Evolutionary conservation across 1,140 invertebrate species (phyloP).

Genomic region (Ganaspis sp.): DNA sequence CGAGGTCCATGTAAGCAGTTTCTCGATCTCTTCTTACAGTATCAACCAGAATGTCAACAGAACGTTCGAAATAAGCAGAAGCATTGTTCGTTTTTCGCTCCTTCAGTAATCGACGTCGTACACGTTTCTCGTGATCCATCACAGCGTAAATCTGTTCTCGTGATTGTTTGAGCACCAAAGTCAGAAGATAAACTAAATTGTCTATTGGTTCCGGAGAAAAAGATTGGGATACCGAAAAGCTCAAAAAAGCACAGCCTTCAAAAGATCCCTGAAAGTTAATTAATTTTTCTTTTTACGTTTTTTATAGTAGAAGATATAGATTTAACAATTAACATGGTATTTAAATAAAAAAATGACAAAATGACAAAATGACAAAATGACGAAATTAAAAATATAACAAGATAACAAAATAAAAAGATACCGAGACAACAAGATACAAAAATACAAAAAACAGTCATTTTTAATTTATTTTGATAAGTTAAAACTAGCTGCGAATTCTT

Average conservation of each 20-base stretch:
- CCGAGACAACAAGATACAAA: too few relatives aligned
- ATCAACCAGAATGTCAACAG: constrained; percentile 79
- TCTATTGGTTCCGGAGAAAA: constrained; percentile 74
- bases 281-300: too few relatives aligned
- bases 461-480: too few relatives aligned
- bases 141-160: constrained; percentile 73
- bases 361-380: too few relatives aligned
- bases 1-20: constrained; percentile 73
- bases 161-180: constrained; percentile 80
- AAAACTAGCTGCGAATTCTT: too few relatives aligned
- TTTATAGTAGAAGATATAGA: too few relatives aligned
- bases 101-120: constrained; percentile 30
- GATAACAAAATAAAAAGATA: too few relatives aligned
- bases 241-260: constrained; percentile 72
- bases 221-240: constrained; percentile 57
- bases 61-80: constrained; percentile 77
- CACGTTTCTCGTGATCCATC: constrained; percentile 44
- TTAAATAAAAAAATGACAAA: too few relatives aligned
- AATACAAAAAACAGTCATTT: too few relatives aligned
- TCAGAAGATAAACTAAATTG: constrained; percentile 80
- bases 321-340: too few relatives aligned
- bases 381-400: neutral
- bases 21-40: constrained; percentile 78
- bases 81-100: constrained; percentile 56
- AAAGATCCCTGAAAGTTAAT: constrained; percentile 65